A percentile compares a stretch with the other conserved stretches of the same genome.
phyloP scores from a whole-genome alignment of 2,797 vertebrate species.

The Serranus cabrilla region DNA sequence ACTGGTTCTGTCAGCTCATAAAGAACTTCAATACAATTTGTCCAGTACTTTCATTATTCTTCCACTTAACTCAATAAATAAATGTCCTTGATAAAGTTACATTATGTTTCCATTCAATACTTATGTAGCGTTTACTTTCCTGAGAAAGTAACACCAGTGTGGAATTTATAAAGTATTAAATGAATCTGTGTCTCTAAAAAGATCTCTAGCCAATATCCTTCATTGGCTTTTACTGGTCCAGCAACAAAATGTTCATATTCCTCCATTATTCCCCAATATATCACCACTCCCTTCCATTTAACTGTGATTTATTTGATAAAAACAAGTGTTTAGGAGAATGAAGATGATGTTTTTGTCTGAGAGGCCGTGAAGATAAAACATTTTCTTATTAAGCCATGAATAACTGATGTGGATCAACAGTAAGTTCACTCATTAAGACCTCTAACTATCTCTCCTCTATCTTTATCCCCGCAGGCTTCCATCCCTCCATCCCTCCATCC shows the following conservation, averaged over 20 bases:
- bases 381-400: slow-evolving; percentile 39
- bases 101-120: slow-evolving; percentile 5
- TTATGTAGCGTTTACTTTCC: slow-evolving; percentile 1
- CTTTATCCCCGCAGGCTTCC: slow-evolving; percentile 23
- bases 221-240: neutral
- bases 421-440: slow-evolving; percentile 29
- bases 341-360: slow-evolving; percentile 20
- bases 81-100: slow-evolving; percentile 14
- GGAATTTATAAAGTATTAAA: too few relatives aligned
- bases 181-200: too few relatives aligned
- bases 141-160: neutral
- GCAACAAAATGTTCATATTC: slow-evolving; percentile 6
- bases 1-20: slow-evolving; percentile 35
- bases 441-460: neutral
- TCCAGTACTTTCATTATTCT: slow-evolving; percentile 22
- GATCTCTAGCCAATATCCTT: neutral
- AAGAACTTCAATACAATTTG: slow-evolving; percentile 28
- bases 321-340: neutral
- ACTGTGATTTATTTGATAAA: slow-evolving; percentile 12
- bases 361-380: slow-evolving; percentile 17
- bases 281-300: neutral
- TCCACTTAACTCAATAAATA: slow-evolving; percentile 21
- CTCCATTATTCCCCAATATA: slow-evolving; percentile 17
- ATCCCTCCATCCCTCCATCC: slow-evolving; percentile 27
- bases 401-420: slow-evolving; percentile 43